Evolutionary conservation across 2,113 vertebrate species (phyloP), one percentile per base, ranked within the genome.

Genomic region (Rhinoptilus africanus): DNA sequence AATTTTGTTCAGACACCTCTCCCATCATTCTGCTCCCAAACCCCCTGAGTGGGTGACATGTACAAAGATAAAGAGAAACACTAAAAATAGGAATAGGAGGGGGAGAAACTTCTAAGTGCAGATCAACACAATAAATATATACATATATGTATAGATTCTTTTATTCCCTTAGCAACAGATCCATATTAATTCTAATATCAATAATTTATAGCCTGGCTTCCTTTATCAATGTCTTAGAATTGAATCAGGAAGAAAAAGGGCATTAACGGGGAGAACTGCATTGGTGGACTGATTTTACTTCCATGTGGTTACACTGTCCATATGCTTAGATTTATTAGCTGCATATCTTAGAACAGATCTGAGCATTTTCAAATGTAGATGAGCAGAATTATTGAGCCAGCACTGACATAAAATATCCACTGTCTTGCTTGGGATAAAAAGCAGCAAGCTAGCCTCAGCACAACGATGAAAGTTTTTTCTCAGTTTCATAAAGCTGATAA

Each of bases 121-220:
- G 32, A 93, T 93, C 80, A 97, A 91, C 53, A 91, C 60, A 74
- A 78, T 83, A 92, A 84, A 32, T 20, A 57, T 4, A 30, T 8
- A 14, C 39, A 53, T 6, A 28, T 7, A 12, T 26, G 27, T 75
- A 92, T n/a, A 39, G 71, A 93, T 88, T 97, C 24, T 78, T 56
- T 75, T 93, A 79, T 50, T 97, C 28, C 43, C 53, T 96, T 85
- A 71, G 48, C 24, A 93, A 94, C 39, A 93, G 56, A 93, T 89
- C 9, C 88, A 77, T 95, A 94, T 95, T 97, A 96, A 97, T 96
- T 97, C 67, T 88, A 73, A 34, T 79, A 96, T 97, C 95, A 97
- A 97, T 96, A 97, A 96, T 98, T 96, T 94, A 93, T 69, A 93
- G 10, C 69, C 54, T 88, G 32, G 21, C 47, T 97, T 75, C 9